These are phyloP conservation scores for Lepilemur ruficaudatus DNA, from an alignment of 2,797 vertebrate species.

Conservation along the genomic window DNA sequence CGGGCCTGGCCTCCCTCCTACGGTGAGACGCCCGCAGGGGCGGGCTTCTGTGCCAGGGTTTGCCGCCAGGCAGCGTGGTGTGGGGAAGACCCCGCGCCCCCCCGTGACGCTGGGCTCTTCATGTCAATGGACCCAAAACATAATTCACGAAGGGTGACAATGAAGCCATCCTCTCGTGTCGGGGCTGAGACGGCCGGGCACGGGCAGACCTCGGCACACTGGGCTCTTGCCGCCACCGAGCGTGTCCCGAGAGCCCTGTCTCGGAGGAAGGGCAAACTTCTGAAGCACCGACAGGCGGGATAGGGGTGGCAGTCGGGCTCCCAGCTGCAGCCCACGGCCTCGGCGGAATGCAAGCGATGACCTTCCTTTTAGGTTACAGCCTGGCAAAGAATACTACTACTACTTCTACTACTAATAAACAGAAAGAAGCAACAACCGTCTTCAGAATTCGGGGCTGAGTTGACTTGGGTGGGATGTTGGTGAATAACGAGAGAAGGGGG, in stretches of 20 bases:
- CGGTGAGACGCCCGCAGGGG: fast-evolving
- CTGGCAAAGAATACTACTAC: fast-evolving
- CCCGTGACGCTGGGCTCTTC: fast-evolving
- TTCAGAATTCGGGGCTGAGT: fast-evolving
- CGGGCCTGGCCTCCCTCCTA: not conserved
- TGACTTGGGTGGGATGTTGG: fast-evolving
- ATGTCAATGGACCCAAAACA: not conserved
- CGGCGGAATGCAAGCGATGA: fast-evolving
- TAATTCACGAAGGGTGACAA: too few relatives aligned
- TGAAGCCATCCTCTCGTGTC: not conserved
- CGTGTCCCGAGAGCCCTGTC: not conserved
- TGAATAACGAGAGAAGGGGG: fast-evolving
- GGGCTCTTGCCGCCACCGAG: not conserved
- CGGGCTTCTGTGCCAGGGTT: not conserved
- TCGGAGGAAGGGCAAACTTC: not conserved
- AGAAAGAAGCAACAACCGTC: not conserved
- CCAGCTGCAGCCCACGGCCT: too few relatives aligned
- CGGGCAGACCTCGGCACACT: not conserved
- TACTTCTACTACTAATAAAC: fast-evolving
- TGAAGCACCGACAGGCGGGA: not conserved
- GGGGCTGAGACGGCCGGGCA: too few relatives aligned
- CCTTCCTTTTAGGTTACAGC: fast-evolving
- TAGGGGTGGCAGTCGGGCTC: too few relatives aligned
- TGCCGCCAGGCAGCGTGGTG: not conserved
- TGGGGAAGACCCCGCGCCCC: not conserved